A percentile compares a stretch with the other conserved stretches of the same genome.
Conservation (phyloP, 2,113 vertebrate genomes). For the Cavia porcellus region DNA sequence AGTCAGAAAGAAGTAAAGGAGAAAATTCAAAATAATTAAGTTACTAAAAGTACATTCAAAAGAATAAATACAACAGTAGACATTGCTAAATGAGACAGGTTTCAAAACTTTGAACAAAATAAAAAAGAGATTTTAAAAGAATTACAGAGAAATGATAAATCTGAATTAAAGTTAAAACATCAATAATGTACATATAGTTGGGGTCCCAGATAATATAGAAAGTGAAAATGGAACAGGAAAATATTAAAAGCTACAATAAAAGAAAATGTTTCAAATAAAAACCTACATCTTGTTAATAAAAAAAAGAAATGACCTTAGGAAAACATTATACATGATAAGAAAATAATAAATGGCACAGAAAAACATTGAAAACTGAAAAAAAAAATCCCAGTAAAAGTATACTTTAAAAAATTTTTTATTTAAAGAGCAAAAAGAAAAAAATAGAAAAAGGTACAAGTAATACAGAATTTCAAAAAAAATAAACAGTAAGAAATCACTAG, state of each 20-base stretch:
- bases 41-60: slow-evolving; percentile 3
- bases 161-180: not conserved
- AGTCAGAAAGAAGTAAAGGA: not conserved
- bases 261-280: not conserved
- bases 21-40: not conserved
- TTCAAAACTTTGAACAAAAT: not conserved
- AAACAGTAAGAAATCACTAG: too few species aligned
- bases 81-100: not conserved
- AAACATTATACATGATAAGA: not conserved
- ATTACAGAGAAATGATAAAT: not conserved
- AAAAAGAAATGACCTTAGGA: not conserved
- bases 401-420: too few species aligned
- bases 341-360: not conserved
- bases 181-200: not conserved
- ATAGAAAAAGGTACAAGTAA: too few species aligned
- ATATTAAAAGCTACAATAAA: not conserved
- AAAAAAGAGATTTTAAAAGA: not conserved
- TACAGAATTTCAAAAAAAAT: too few species aligned
- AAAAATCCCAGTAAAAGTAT: not conserved
- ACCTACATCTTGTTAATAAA: not conserved
- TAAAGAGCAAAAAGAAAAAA: too few species aligned
- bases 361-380: not conserved
- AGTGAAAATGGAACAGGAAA: not conserved
- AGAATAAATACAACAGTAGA: not conserved
- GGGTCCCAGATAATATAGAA: not conserved